Evolutionary conservation across 1,140 invertebrate species (phyloP).

Genomic region (Ladona fulva): DNA sequence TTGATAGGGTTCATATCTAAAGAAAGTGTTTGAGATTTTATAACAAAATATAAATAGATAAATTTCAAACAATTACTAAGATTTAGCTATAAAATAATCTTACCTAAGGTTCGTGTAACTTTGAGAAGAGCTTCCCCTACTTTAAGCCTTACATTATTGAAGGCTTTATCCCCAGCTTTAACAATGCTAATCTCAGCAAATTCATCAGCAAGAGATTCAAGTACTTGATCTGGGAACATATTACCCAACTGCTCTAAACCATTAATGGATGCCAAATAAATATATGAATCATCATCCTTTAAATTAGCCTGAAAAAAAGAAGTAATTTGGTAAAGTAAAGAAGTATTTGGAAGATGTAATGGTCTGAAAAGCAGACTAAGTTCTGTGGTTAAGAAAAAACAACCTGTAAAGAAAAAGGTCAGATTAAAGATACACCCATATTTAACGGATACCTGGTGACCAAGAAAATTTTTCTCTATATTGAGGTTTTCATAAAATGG

Average conservation of each 20-base stretch:
- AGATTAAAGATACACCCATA: too few relatives aligned
- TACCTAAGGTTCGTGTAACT: conserved; percentile 60
- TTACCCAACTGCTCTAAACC: conserved; percentile 57
- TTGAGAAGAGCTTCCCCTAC: conserved; percentile 73
- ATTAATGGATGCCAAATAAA: conserved; percentile 71
- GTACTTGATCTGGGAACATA: conserved; percentile 53
- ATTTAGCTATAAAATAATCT: conserved; percentile 25
- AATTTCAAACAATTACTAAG: conserved; percentile 15
- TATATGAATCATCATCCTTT: conserved; percentile 68
- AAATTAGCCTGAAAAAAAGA: conserved; percentile 62
- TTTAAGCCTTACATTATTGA: conserved; percentile 52
- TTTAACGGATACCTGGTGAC: too few relatives aligned
- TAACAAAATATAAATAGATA: too few relatives aligned
- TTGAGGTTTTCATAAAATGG: too few relatives aligned
- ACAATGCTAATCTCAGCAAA: conserved; percentile 39
- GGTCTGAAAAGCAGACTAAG: too few relatives aligned
- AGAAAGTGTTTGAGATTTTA: too few relatives aligned
- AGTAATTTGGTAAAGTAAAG: too few relatives aligned
- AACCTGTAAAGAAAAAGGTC: too few relatives aligned
- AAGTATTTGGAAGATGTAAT: background rate
- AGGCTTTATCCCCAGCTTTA: conserved; percentile 27
- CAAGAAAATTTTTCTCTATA: too few relatives aligned
- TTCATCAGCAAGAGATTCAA: conserved; percentile 54
- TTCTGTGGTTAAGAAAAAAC: too few relatives aligned
- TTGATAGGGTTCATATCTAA: too few relatives aligned